Evolutionary conservation across 2,797 vertebrate species (phyloP).

Genomic region (Heteromormyrus szaboi): DNA sequence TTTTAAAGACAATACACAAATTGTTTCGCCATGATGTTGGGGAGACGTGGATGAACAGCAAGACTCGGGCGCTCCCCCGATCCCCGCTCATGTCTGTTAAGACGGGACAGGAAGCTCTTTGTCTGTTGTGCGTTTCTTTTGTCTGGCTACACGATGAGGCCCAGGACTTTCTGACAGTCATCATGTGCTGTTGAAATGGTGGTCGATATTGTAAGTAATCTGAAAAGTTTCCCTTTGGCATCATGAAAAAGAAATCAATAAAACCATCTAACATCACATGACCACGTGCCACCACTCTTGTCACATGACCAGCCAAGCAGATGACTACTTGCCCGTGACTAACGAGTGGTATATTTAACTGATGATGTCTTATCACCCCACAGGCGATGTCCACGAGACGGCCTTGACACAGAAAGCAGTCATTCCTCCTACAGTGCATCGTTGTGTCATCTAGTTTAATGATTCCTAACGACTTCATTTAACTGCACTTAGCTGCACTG

Average conservation of each 20-base stretch:
- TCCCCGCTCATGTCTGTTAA: neutral
- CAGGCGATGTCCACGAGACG: neutral
- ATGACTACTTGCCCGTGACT: neutral
- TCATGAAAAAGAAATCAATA: neutral
- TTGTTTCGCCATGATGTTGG: neutral
- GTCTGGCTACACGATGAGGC: neutral
- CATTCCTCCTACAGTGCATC: neutral
- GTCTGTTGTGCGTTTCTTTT: neutral
- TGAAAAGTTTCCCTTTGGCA: neutral
- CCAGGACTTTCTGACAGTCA: neutral
- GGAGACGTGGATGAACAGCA: neutral
- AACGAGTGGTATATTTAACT: neutral
- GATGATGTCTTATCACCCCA: neutral
- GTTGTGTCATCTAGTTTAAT: neutral
- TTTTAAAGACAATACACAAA: slow-evolving; percentile 20
- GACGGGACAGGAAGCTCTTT: neutral
- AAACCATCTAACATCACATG: neutral
- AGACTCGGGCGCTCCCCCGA: neutral
- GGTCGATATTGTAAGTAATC: neutral
- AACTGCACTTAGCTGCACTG: slow-evolving; percentile 4
- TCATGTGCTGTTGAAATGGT: neutral
- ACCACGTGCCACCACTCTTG: neutral
- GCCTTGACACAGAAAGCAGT: neutral
- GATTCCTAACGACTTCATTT: slow-evolving; percentile 1
- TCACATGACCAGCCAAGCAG: neutral